Conservation (phyloP, 1,140 invertebrate species). For the Frieseomelitta varia region DNA sequence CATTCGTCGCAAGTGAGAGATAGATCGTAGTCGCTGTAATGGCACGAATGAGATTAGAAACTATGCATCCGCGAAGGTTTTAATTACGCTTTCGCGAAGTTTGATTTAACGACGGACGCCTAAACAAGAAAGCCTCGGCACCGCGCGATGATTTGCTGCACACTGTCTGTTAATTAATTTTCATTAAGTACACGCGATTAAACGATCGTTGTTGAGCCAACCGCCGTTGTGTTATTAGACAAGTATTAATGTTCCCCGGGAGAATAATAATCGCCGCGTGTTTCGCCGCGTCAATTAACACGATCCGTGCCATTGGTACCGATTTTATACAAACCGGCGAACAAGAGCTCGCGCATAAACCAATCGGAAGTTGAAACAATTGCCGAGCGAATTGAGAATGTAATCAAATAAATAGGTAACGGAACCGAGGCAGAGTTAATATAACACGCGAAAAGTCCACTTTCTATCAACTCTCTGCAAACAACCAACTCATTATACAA, state of each 20-base stretch:
- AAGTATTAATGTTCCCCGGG: neutral
- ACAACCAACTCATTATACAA: no score
- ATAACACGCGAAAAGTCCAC: neutral
- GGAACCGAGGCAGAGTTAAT: neutral
- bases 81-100: neutral
- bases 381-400: neutral
- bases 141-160: neutral
- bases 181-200: neutral
- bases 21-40: no score
- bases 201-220: neutral
- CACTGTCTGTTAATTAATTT: neutral
- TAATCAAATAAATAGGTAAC: neutral
- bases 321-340: neutral
- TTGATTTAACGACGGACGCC: neutral
- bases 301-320: neutral
- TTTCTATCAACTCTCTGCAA: neutral
- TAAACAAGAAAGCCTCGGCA: neutral
- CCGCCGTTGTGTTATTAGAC: neutral
- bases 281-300: neutral
- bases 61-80: neutral
- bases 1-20: no score
- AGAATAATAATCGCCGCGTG: neutral
- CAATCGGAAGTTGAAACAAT: neutral
- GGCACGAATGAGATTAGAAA: neutral
- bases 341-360: neutral